Evolutionary conservation across 2,113 vertebrate species (phyloP).

Genomic region (Urocitellus parryii): DNA sequence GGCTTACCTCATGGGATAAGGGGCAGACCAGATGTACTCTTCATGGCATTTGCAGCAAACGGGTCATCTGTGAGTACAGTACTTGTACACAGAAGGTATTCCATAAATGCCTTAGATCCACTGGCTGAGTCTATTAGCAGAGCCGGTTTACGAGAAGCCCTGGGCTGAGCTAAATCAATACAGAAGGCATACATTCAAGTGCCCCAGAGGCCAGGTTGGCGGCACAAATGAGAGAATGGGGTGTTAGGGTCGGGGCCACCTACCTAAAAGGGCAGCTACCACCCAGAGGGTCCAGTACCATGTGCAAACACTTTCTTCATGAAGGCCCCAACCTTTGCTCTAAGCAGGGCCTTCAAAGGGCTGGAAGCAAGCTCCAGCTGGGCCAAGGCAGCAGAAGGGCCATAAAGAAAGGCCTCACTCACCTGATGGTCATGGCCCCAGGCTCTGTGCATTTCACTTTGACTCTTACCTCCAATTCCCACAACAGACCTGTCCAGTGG

Average conservation of each 20-base stretch:
- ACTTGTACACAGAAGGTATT: not conserved
- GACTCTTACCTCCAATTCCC: rapidly evolving
- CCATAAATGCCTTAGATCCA: not conserved
- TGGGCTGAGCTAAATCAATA: not conserved
- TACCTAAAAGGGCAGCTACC: not conserved
- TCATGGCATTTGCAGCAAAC: not conserved
- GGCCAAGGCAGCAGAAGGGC: not conserved
- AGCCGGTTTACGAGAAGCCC: not conserved
- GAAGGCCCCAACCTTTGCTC: not conserved
- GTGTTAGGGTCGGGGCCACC: not conserved
- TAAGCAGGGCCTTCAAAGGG: not conserved
- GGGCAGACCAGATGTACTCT: not conserved
- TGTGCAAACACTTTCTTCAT: not conserved
- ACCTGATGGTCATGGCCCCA: rapidly evolving
- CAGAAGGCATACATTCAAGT: not conserved
- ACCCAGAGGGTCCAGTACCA: not conserved
- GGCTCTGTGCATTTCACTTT: rapidly evolving
- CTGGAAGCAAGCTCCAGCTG: not conserved
- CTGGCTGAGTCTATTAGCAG: not conserved
- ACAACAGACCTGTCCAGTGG: no score
- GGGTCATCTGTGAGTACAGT: not conserved
- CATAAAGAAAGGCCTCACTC: rapidly evolving
- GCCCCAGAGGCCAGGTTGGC: not conserved
- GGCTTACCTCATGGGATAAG: not conserved
- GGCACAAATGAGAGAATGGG: not conserved